These are phyloP conservation scores for Nixonia krombeini DNA, from an alignment of 1,140 invertebrate species.

Conservation along the genomic window DNA sequence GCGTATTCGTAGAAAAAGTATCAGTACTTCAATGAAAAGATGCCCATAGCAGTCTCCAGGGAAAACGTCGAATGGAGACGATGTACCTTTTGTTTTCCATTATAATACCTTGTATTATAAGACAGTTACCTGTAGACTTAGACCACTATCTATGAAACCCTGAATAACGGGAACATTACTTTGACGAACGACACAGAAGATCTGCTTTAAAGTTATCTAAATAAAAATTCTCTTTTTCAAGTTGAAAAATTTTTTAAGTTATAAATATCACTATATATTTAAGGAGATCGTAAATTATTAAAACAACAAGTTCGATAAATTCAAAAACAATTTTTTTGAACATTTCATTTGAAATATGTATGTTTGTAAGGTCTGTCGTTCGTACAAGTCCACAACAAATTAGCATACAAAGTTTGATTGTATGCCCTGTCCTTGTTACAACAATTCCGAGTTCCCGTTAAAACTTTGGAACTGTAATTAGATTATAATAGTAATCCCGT, in stretches of 20 bases:
- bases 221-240: too few species aligned
- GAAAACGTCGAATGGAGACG: slow-evolving; percentile 24
- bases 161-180: slow-evolving; percentile 37
- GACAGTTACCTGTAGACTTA: slow-evolving; percentile 12
- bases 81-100: slow-evolving; percentile 15
- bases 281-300: too few species aligned
- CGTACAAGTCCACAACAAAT: background rate
- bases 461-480: slow-evolving; percentile 9
- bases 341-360: background rate
- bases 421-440: background rate
- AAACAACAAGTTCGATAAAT: slow-evolving; percentile 5
- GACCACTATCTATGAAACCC: slow-evolving; percentile 25
- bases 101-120: slow-evolving; percentile 4
- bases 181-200: slow-evolving; percentile 12
- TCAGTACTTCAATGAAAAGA: slow-evolving; percentile 6
- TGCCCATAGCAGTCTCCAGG: slow-evolving; percentile 22
- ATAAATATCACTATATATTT: too few species aligned
- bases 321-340: slow-evolving; percentile 3
- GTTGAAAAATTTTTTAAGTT: too few species aligned
- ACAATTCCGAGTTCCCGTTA: background rate
- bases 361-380: slow-evolving; percentile 1
- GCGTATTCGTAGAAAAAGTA: slow-evolving; percentile 3
- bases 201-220: too few species aligned
- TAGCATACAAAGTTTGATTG: background rate
- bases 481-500: slow-evolving; percentile 21